Conservation (phyloP, 1,140 invertebrate genomes). For the Heterodera schachtii region DNA sequence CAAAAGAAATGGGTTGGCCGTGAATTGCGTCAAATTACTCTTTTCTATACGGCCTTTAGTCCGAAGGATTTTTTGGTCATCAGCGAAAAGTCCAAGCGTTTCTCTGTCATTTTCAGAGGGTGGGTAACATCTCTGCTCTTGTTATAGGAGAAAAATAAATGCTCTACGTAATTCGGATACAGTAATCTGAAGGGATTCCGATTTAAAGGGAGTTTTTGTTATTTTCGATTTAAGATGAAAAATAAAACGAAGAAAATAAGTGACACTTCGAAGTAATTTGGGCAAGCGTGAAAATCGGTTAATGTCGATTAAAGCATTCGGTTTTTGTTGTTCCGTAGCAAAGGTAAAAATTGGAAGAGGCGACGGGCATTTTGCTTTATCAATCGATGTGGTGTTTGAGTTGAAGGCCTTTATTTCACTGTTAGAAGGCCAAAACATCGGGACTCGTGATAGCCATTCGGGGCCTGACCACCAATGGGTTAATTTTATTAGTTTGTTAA, state of each 20-base stretch:
- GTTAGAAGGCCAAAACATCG: no score
- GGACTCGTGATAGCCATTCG: no score
- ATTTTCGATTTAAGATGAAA: background rate
- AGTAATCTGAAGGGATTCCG: background rate
- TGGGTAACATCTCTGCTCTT: background rate
- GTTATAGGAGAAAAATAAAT: background rate
- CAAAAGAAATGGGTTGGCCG: background rate
- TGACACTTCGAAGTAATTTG: background rate
- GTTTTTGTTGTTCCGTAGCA: background rate
- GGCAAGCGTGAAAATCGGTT: background rate
- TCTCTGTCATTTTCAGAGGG: background rate
- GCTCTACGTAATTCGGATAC: background rate
- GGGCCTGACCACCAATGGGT: no score
- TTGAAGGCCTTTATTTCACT: no score
- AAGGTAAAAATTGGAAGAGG: background rate
- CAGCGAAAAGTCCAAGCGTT: slow-evolving; percentile 2
- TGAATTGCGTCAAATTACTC: background rate
- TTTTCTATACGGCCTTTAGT: background rate
- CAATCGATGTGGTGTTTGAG: no score
- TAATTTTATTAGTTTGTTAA: no score
- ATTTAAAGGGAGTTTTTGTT: background rate
- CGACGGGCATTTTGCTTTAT: background rate
- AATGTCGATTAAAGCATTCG: background rate
- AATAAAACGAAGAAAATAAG: background rate
- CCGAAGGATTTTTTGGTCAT: background rate